Percentiles rank a stretch among this genome's conserved stretches.
phyloP scores from a whole-genome alignment of 1,140 invertebrate genomes.

The Chlorops oryzae region DNA sequence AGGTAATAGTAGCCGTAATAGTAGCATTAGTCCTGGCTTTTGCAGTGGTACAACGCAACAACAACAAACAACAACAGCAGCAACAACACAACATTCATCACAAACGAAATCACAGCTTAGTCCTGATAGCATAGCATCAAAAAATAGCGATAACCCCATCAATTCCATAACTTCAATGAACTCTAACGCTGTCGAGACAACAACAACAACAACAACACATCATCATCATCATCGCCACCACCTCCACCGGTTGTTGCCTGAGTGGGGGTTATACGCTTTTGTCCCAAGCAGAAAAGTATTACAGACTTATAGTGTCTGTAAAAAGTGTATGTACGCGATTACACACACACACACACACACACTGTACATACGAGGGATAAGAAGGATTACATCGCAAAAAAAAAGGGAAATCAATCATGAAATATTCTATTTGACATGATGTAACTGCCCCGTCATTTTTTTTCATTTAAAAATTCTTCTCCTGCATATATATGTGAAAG shows the following conservation, averaged over 20 bases:
- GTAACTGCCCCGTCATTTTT: not conserved
- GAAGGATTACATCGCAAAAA: conserved; percentile 13
- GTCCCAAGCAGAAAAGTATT: conserved; percentile 38
- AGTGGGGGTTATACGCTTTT: conserved; percentile 47
- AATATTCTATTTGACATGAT: not conserved
- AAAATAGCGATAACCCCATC: too few relatives aligned
- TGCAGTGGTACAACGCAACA: not conserved
- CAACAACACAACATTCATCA: too few relatives aligned
- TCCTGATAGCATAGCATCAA: too few relatives aligned
- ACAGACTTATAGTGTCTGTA: conserved; percentile 37
- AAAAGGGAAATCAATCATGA: conserved; percentile 9
- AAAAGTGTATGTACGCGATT: not conserved
- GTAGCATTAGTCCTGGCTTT: not conserved
- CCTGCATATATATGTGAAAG: conserved; percentile 4
- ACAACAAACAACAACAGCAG: not conserved
- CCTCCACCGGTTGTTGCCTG: conserved; percentile 45
- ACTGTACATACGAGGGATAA: not conserved
- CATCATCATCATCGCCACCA: not conserved
- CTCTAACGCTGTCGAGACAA: not conserved
- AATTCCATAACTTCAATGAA: too few relatives aligned
- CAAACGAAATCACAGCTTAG: too few relatives aligned
- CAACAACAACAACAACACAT: not conserved
- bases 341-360: too few relatives aligned
- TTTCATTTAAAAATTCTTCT: not conserved
- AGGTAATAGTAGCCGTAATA: not conserved